These are phyloP conservation scores for Drosophila borborema DNA, from an alignment of 2,888 invertebrate genomes.

Conservation along the genomic window DNA sequence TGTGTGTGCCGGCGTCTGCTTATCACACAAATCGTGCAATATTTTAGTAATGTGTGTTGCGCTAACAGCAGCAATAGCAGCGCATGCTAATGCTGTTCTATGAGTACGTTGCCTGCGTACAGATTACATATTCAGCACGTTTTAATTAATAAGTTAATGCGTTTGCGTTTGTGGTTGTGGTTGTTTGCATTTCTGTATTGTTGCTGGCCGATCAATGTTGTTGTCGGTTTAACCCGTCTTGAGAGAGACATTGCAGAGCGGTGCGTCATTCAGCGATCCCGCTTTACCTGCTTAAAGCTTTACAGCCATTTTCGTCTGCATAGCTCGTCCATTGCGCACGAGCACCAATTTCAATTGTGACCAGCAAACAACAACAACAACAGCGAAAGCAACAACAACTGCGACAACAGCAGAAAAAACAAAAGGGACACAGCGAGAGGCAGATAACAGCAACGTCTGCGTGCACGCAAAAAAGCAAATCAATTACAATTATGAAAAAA, in stretches of 20 bases:
- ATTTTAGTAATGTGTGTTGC: slow-evolving; percentile 31
- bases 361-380: slow-evolving; percentile 24
- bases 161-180: slow-evolving; percentile 14
- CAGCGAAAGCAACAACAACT: not conserved
- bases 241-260: slow-evolving; percentile 24
- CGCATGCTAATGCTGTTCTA: slow-evolving; percentile 47
- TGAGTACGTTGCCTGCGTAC: slow-evolving; percentile 36
- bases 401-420: slow-evolving; percentile 7
- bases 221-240: slow-evolving; percentile 28
- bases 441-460: slow-evolving; percentile 37
- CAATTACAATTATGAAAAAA: slow-evolving; percentile 68
- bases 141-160: slow-evolving; percentile 53
- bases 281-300: slow-evolving; percentile 27
- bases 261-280: slow-evolving; percentile 48
- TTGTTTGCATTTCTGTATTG: not conserved
- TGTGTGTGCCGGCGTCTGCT: slow-evolving; percentile 27
- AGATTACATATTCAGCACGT: slow-evolving; percentile 65
- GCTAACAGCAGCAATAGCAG: slow-evolving; percentile 18
- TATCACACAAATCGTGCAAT: slow-evolving; percentile 32
- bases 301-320: slow-evolving; percentile 10
- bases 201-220: not conserved
- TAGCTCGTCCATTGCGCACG: slow-evolving; percentile 26
- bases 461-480: slow-evolving; percentile 65
- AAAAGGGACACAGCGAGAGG: slow-evolving; percentile 24
- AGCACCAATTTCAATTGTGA: slow-evolving; percentile 48